phyloP scores from a whole-genome alignment of 2,113 vertebrate species.

The Mesoclemmys tuberculata region DNA sequence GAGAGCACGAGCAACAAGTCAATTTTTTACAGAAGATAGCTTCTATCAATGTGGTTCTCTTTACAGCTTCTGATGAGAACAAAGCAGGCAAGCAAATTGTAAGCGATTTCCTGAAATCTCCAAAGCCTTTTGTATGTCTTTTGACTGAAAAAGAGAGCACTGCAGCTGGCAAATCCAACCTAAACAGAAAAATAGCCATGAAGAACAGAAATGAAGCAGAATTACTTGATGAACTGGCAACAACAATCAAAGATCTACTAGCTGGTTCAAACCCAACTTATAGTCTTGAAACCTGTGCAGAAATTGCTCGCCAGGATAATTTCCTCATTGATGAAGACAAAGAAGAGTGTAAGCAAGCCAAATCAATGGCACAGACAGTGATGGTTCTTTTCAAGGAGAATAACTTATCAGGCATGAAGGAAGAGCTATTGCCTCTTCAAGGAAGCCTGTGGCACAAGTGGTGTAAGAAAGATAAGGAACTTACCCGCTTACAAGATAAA shows the following conservation, averaged over 20 bases:
- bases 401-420: constrained; percentile 70
- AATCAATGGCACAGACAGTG: constrained; percentile 34
- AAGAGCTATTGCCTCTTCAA: constrained; percentile 72
- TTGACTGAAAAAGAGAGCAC: constrained; percentile 28
- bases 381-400: constrained; percentile 39
- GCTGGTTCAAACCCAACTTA: neutral
- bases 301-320: constrained; percentile 30
- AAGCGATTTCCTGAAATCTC: constrained; percentile 4
- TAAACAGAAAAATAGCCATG: constrained; percentile 64
- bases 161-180: neutral
- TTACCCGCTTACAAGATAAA: constrained; percentile 71
- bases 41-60: constrained; percentile 75
- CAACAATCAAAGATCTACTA: constrained; percentile 49
- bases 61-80: constrained; percentile 51
- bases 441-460: constrained; percentile 70
- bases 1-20: constrained; percentile 55
- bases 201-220: constrained; percentile 75
- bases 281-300: constrained; percentile 41
- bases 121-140: constrained; percentile 72
- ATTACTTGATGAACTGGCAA: constrained; percentile 64
- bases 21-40: constrained; percentile 70
- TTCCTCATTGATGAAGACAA: constrained; percentile 72
- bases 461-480: constrained; percentile 76
- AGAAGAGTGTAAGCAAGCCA: constrained; percentile 39
- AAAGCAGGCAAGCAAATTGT: constrained; percentile 34